A percentile compares a stretch with the other conserved stretches of the same genome.
Conservation (phyloP, 2,888 invertebrate genomes). For the Erannis defoliaria region DNA sequence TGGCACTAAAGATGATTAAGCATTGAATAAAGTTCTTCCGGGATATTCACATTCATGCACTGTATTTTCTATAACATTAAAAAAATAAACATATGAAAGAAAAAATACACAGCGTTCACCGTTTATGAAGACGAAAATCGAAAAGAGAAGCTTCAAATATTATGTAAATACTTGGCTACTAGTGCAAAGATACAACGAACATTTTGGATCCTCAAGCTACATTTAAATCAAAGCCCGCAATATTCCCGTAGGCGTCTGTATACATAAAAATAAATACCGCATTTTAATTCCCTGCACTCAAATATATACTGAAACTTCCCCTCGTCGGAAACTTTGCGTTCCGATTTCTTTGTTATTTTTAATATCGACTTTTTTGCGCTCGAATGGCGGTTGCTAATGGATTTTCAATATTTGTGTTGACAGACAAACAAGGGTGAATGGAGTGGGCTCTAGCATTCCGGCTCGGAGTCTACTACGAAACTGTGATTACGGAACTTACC, state of each 20-base stretch:
- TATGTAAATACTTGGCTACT: no score
- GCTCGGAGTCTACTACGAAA: constrained; percentile 53
- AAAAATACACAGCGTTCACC: no score
- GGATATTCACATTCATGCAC: neutral
- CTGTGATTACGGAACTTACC: neutral
- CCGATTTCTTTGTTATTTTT: constrained; percentile 79
- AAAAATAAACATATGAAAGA: neutral
- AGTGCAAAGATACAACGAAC: no score
- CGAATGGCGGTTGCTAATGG: constrained; percentile 78
- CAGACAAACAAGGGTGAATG: constrained; percentile 77
- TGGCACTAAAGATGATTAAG: constrained; percentile 41
- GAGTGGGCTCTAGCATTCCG: constrained; percentile 67
- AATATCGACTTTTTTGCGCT: constrained; percentile 78
- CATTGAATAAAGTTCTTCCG: constrained; percentile 32
- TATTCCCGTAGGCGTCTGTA: constrained; percentile 19
- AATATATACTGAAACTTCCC: constrained; percentile 64
- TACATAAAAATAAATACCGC: constrained; percentile 28
- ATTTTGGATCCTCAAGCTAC: constrained; percentile 3
- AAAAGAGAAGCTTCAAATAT: no score
- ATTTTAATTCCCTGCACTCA: constrained; percentile 55
- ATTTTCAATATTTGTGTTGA: constrained; percentile 84
- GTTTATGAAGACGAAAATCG: no score
- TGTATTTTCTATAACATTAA: neutral
- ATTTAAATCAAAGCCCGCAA: constrained; percentile 25
- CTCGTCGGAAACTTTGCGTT: constrained; percentile 64